Base-by-base conservation (phyloP, 92 coral and sea anemone genomes). In the Ricordea florida region DNA sequence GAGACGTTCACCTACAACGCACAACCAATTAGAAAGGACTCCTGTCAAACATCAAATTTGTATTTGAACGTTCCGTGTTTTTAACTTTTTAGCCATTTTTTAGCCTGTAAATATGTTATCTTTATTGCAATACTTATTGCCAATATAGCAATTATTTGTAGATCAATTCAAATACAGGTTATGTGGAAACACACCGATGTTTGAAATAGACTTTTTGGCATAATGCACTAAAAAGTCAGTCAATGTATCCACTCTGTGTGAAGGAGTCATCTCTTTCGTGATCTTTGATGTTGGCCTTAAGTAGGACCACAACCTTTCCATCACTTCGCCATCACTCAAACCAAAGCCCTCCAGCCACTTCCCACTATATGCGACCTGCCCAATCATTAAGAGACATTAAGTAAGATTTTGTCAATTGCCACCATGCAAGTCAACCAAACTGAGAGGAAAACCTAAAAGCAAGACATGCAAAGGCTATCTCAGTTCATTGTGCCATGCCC, bases 191-290 rank as follows among this genome's bases (percentile, higher is more conserved):
- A 22, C 36, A 74, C 88, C 82, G 32, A 82, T 18, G 16, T 38
- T 42, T 66, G 44, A 60, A 38, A 82, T 38, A 9, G 78, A 82
- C 32, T 82, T 82, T 34, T 51, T 82, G 44, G 82, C 77, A 48
- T 74, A 74, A 46, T 82, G 88, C 28, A 82, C 8, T 15, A 82
- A 7, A 31, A 82, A 82, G 61, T 82, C 82, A 16, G 88, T 82
- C 36, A 74, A 14, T 10, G 82, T 50, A 42, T 82, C 88, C 4
- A 82, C 81, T 47, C 88, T 25, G 62, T 82, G 64, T 18, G 71
- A 51, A 8, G 88, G 88, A 35, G 88, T 82, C 82, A 74, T 82
- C 72, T 74, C 82, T 22, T 82, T 82, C 5, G 88, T 82, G 28
- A 74, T 82, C 48, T 82, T 82, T 14, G 77, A 63, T 14, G 88